Evolutionary conservation across 2,113 vertebrate genomes (phyloP).

Genomic region (Ceyx margarethae): DNA sequence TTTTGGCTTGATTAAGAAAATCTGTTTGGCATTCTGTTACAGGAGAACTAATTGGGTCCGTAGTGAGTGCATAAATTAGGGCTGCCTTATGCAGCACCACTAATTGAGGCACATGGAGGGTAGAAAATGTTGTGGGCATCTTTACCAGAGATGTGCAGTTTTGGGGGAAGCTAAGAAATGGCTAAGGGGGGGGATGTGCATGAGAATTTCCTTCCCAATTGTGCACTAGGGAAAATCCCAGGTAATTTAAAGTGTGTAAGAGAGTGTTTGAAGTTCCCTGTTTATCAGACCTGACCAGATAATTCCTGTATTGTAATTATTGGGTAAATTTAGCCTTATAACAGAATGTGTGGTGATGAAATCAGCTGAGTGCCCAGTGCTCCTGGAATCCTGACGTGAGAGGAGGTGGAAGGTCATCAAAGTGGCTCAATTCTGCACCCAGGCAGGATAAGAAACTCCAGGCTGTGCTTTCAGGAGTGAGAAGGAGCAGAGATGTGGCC

Average conservation of each 20-base stretch:
- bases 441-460: background rate
- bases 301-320: slow-evolving; percentile 20
- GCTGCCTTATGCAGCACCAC: slow-evolving; percentile 5
- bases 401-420: background rate
- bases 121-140: background rate
- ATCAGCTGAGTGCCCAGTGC: background rate
- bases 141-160: background rate
- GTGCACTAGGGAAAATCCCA: background rate
- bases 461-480: too few relatives aligned
- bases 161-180: background rate
- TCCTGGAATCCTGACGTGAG: background rate
- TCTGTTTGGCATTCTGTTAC: slow-evolving; percentile 28
- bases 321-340: background rate
- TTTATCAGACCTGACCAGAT: background rate
- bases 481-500: too few relatives aligned
- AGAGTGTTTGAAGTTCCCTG: background rate
- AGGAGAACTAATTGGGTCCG: slow-evolving; percentile 11
- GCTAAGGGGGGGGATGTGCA: background rate
- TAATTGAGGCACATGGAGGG: background rate
- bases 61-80: slow-evolving; percentile 30
- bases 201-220: background rate
- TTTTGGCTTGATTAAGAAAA: slow-evolving; percentile 20
- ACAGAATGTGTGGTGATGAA: background rate
- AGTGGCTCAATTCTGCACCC: background rate
- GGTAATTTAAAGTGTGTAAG: background rate